phyloP scores from a whole-genome alignment of 2,888 invertebrate species.

The Catocala nupta region DNA sequence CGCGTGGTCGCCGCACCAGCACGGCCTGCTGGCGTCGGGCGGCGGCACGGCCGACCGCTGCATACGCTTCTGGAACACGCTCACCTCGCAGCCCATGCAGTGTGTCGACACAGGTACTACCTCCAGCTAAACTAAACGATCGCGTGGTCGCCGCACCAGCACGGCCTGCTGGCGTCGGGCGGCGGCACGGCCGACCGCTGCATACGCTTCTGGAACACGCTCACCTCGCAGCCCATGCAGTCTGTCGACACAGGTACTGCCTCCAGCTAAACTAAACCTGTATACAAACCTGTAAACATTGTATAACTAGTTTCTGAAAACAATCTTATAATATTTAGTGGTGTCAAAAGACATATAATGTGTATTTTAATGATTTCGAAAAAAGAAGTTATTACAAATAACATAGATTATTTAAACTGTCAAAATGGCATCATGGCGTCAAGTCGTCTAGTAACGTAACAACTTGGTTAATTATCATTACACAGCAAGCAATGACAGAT shows the following conservation, averaged over 20 bases:
- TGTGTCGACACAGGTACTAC: conserved; percentile 96
- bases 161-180: conserved; percentile 97
- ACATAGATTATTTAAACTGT: no score
- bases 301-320: no score
- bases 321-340: no score
- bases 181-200: conserved; percentile 99
- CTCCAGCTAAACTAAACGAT: conserved; percentile 84
- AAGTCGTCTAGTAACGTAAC: no score
- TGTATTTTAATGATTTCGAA: no score
- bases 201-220: conserved; percentile 99
- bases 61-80: conserved; percentile 99
- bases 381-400: no score
- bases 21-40: conserved; percentile 97
- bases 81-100: conserved; percentile 99
- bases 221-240: conserved; percentile 99
- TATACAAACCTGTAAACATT: no score
- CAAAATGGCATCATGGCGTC: no score
- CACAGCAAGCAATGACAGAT: no score
- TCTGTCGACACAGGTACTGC: conserved; percentile 96
- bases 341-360: no score
- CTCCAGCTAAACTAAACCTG: no score
- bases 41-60: conserved; percentile 99
- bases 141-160: conserved; percentile 98
- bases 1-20: conserved; percentile 98
- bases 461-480: no score